phyloP scores from a whole-genome alignment of 2,797 vertebrate species.

The Pachyuromys duprasi region DNA sequence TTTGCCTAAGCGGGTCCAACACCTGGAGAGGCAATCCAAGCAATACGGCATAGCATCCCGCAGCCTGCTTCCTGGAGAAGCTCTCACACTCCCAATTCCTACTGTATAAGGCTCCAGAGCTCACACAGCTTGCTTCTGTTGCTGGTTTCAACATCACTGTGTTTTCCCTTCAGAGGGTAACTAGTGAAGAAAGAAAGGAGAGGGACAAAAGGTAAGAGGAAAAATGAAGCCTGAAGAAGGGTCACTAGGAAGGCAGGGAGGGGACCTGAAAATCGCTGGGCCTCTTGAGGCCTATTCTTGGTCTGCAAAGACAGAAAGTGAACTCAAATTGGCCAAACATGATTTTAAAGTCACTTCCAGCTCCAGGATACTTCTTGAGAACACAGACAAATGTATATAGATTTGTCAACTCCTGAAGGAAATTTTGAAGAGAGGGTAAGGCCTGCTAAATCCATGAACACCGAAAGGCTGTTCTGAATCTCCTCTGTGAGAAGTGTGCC shows the following conservation, averaged over 20 bases:
- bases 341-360: neutral
- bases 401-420: neutral
- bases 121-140: neutral
- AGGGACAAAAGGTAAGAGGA: neutral
- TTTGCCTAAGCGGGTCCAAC: neutral
- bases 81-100: neutral
- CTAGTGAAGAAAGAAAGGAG: neutral
- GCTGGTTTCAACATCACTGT: neutral
- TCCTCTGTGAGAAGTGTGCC: neutral
- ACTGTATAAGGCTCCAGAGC: neutral
- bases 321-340: neutral
- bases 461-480: neutral
- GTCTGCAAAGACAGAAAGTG: neutral
- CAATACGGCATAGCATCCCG: accelerated
- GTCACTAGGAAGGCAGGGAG: accelerated
- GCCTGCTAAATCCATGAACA: neutral
- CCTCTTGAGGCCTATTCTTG: neutral
- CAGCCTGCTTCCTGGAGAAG: neutral
- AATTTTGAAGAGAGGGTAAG: neutral
- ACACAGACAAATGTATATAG: neutral
- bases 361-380: neutral
- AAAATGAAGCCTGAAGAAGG: too few species aligned
- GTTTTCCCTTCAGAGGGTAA: neutral
- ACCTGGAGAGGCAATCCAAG: too few species aligned
- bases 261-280: neutral